These are phyloP conservation scores for Tethya wilhelma DNA, from an alignment of 37 sponge, comb jelly and placozoan genomes.

Conservation along the genomic window DNA sequence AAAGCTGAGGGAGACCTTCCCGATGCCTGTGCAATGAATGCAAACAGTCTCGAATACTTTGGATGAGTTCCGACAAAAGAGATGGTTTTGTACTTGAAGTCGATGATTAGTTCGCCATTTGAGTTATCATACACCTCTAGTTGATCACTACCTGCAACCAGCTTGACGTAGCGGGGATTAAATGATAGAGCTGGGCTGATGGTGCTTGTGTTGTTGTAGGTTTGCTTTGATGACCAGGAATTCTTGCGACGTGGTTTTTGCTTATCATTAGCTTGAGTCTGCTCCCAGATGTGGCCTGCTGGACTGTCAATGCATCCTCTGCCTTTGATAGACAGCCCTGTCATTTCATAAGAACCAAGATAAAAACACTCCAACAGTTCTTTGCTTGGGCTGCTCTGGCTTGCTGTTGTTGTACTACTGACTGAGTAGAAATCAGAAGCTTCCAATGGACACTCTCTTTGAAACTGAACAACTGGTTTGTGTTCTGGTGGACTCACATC, in stretches of 20 bases:
- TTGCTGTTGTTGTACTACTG: too few relatives aligned
- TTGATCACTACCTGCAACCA: constrained; percentile 32
- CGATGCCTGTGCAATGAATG: constrained; percentile 53
- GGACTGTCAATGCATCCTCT: constrained; percentile 69
- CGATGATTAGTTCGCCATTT: constrained; percentile 12
- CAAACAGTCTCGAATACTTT: constrained; percentile 53
- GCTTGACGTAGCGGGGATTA: constrained; percentile 47
- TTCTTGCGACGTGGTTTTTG: constrained; percentile 13
- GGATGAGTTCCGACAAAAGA: constrained; percentile 72
- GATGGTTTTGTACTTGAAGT: constrained; percentile 45
- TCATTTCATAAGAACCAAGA: constrained; percentile 75
- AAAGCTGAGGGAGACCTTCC: constrained; percentile 14
- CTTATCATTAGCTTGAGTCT: constrained; percentile 47
- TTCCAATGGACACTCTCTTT: too few relatives aligned
- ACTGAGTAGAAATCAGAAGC: too few relatives aligned
- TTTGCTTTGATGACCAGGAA: constrained; percentile 2
- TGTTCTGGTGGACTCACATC: not conserved
- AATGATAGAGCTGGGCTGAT: not conserved
- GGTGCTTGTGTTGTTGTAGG: not conserved
- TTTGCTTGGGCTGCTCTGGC: not conserved
- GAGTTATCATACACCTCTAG: constrained; percentile 45
- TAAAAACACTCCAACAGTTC: constrained; percentile 67
- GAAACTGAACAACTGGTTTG: not conserved
- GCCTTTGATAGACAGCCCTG: constrained; percentile 49
- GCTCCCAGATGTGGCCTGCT: constrained; percentile 52